Evolutionary conservation across 2,113 vertebrate genomes (phyloP), one percentile per base, ranked within the genome.

Genomic region (Tenrec ecaudatus): DNA sequence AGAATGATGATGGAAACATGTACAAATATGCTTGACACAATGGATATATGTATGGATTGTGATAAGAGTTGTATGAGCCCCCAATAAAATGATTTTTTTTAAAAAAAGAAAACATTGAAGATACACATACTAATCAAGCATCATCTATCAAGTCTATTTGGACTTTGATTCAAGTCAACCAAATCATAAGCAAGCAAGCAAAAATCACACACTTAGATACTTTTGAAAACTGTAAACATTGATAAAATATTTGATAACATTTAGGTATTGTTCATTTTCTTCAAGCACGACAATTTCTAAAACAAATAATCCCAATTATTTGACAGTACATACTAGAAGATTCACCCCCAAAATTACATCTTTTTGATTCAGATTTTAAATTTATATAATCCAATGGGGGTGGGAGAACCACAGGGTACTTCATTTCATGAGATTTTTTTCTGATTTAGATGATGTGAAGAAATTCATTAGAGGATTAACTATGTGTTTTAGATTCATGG

Each of bases 221-320:
- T 53, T 53, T 53, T 53, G 25, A 57, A 71, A 92, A 93, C 86
- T 90, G 4, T n/a, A 6, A 86, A 60, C 43, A 87, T 2, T 62
- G 10, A 66, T 20, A 60, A 20, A 1, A 40, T 33, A 76, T 83
- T 85, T 38, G 27, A 71, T 57, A 76, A 89, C 27, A 53, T 86
- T 79, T 83, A 90, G 76, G 1, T 86, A 75, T 47, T 81, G 27
- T 16, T 77, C n/a, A 36, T 84, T 84, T 94, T 92, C 82, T 29
- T 79, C 40, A 14, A 60, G 62, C 31, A 73, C 53, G 3, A 73
- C 47, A 8, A 89, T 89, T 53, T 53, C 12, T 82, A n/a, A 95
- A 68, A 27, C 16, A 68, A 40, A 82, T 14, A 76, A 43, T 93
- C 76, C 20, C 3, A 84, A 25, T 88, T 2, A 87, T 64, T 82